Evolutionary conservation across 2,888 invertebrate species (phyloP), one percentile per base, ranked within the genome.

Genomic region (Megamerina dolium): DNA sequence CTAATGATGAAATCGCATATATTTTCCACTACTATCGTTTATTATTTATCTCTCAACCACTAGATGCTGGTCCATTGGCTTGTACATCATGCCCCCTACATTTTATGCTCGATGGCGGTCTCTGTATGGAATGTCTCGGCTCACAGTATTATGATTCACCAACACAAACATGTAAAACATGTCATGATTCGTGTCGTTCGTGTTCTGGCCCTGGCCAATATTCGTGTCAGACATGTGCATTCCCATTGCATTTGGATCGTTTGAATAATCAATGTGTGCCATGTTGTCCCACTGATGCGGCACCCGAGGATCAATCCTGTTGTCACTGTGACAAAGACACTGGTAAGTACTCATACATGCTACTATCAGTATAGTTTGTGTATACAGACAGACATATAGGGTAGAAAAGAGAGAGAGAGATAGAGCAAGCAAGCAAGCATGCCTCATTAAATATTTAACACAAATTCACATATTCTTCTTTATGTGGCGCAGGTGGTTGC

Each of bases 241-340:
- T 76, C 37, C 85, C 85, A 1, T 61, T 82, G 30, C 78, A 79
- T 59, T 66, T 84, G 49, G 83, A 85, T 61, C 79, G 82, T 56
- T 70, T 83, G 52, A 85, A 84, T 70, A 84, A 82, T 59, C 83
- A 84, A 64, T 87, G 86, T 61, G 83, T 85, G 56, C 80, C 81
- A 21, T 86, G 86, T 55, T 87, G 86, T 61, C 71, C 78, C 1
- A 77, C 78, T 36, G 75, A 75, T 39, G 71, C 70, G 39, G 50
- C 59, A 23, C 59, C 65, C 10, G 66, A 63, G 26, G 71, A 73
- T 42, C 73, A 76, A 6, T 80, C 81, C 27, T 85, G 85, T 59
- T 85, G 85, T 58, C 78, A 78, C 53, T 85, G 85, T 63, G 79
- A 84, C 59, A 77, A 78, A 20, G 80, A 81, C 45, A 81, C 80